Evolutionary conservation across 2,888 invertebrate genomes (phyloP), one percentile per base, ranked within the genome.

Genomic region (Drosophila sordidula): DNA sequence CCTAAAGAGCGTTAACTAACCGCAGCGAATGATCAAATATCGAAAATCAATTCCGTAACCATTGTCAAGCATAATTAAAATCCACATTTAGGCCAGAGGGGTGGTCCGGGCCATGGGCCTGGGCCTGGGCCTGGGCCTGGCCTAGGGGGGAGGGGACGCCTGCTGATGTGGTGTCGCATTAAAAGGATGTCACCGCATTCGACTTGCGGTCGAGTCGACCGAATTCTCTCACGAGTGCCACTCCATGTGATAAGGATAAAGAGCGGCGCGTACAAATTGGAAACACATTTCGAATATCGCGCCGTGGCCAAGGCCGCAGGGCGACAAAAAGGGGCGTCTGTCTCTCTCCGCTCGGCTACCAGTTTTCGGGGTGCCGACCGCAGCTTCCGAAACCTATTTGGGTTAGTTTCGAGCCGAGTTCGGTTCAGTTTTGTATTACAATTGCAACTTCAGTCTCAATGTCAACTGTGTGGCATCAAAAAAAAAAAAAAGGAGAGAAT

Each of bases 371-470:
- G 72, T 73, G 77, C 57, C 87, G 88, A 85, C 91, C 91, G 78
- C 91, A 91, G 91, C 91, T 91, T 91, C 91, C 91, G 91, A 91
- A 91, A 91, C 91, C 91, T 89, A 90, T 91, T 86, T 86, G 87
- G 85, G 85, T 89, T 87, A 83, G 78, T 83, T 86, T 72, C 56
- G 62, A 70, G 49, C 56, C 51, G 62, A 70, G 34, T 68, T 26
- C 55, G 26, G 41, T 36, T 70, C 39, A 78, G 83, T 81, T 82
- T 85, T 86, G 87, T 80, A 73, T 86, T 89, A 87, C 88, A 76
- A 65, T 64, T 63, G 76, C 75, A 71, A 78, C 79, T 70, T 87
- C 75, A 72, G 89, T 89, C 86, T 90, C 88, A 88, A 89, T 89
- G 90, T 89, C 90, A 88, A 84, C 80, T 78, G 70, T 62, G 34